Conservation (phyloP, 2,113 vertebrate species). For the Oreotrochilus melanogaster region DNA sequence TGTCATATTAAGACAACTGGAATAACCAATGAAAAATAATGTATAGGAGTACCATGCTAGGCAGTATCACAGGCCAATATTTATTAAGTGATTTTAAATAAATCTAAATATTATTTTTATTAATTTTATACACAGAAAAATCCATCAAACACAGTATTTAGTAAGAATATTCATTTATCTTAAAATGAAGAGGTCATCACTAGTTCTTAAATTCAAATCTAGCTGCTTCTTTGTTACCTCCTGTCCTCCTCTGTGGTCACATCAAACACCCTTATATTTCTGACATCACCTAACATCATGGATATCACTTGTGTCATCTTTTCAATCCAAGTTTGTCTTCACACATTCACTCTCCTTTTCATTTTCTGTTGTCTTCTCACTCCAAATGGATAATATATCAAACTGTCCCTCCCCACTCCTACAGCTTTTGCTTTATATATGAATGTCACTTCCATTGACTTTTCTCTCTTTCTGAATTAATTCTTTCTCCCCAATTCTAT, state of each 20-base stretch:
- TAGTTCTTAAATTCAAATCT: background rate
- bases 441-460: background rate
- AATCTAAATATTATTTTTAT: background rate
- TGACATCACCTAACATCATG: background rate
- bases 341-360: background rate
- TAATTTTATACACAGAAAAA: background rate
- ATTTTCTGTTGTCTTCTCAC: background rate
- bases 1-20: background rate
- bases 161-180: background rate
- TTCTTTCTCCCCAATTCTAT: background rate
- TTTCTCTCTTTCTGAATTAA: background rate
- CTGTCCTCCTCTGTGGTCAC: background rate
- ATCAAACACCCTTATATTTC: background rate
- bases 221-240: background rate
- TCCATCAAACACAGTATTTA: background rate
- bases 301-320: background rate
- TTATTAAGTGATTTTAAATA: background rate
- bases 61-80: background rate
- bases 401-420: background rate
- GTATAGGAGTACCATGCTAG: background rate
- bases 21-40: background rate
- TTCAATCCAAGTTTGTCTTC: background rate
- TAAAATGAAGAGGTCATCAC: background rate
- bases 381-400: background rate
- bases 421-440: background rate